Evolutionary conservation across 2,797 vertebrate genomes (phyloP), one percentile per base, ranked within the genome.

Genomic region (Pseudopleuronectes americanus): DNA sequence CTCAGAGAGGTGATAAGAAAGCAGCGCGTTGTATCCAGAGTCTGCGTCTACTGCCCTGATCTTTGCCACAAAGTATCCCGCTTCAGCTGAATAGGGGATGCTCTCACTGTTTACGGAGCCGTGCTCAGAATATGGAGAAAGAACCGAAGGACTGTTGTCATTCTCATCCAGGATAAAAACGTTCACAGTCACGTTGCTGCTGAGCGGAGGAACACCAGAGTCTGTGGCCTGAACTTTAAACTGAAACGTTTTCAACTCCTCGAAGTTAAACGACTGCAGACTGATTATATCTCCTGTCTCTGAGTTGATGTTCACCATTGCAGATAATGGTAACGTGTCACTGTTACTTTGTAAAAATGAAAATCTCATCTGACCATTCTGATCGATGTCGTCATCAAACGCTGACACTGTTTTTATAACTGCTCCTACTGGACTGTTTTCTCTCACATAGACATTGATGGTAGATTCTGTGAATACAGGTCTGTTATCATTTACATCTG

Each of bases 71-170:
- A 92, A 87, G 75, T 90, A 90, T 26, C 88, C 89, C 2, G 80
- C 88, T 77, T 92, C 90, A 66, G 22, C 87, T 77, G 84, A 80
- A 94, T 92, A 70, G 85, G 95, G 85, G 95, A 96, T 87, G 94
- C 92, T 87, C 93, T 93, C 79, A 52, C 95, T 83, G 55, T 93
- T 95, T 81, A 96, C 94, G 28, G 93, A 88, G 23, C 93, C 92
- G 0, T 95, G 95, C 24, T 95, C 93, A 87, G 95, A 95, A 92
- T 96, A 94, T 10, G 96, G 93, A 21, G 94, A 88, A 0, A 90
- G 79, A 38, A 92, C 73, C n/a, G 49, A 6, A 0, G 90, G 88
- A 47, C 67, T 87, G 43, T 92, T 92, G 57, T 92, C 89, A 64
- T 92, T 92, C 33, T 92, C 90, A 87, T 92, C 90, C 73, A 91